Base-by-base conservation (phyloP, 2,888 invertebrate genomes). In the Cosmia trapezina region DNA sequence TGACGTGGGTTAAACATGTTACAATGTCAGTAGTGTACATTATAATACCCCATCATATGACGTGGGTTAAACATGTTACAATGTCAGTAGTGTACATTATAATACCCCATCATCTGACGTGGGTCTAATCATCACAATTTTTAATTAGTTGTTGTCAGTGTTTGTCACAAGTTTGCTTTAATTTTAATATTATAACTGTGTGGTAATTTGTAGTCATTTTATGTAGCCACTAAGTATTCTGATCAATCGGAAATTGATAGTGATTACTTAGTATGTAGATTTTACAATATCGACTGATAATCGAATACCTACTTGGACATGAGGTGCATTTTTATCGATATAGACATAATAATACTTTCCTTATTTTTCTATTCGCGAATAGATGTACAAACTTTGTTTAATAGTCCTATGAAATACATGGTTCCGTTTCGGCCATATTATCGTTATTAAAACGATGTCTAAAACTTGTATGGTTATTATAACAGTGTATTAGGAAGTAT, bases 221-320 rank as follows among this genome's bases (percentile, higher is more conserved):
- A 69, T 73, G 70, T 77, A 76, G 78, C 43, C 41, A 37, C 65
- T 51, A 71, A 54, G 63, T 66, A 49, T 61, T 64, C 49, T 53
- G 64, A 56, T 41, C 22, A 64, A 56, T 63, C 56, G 49, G 61
- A 79, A 64, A 43, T 37, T 70, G 41, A 33, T 67, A 76, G 70
- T 43, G 41, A 64, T 45, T 76, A 69, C 33, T 78, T 73, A 72
- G 45, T 33, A 65, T 47, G 22, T 80, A 80, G 66, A 70, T 57
- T 67, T 70, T 70, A 61, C 47, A 67, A 64, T 82, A 61, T 68
- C 73, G 83, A 81, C 78, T 80, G 83, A 78, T 78, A 59, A 61
- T 82, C 62, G 59, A 78, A 72, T 60, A 65, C 78, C 56, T 70
- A 64, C 64, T 45, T 62, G 61, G 64, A 77, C 41, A 65, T 62